Base-by-base conservation (phyloP, 2,113 vertebrate species). In the Mobula birostris region DNA sequence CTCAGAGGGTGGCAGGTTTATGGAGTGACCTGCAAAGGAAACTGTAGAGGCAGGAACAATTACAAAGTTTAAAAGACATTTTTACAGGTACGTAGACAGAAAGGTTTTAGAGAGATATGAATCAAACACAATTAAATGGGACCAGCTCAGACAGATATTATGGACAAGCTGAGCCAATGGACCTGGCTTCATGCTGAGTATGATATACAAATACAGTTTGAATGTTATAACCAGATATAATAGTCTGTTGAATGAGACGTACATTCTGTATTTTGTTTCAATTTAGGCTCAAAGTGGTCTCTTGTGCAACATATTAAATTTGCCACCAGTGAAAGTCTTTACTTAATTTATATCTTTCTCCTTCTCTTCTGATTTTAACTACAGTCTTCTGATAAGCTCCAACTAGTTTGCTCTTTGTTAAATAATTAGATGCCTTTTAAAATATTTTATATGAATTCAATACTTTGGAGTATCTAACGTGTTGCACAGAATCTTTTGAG, bases 381-480 rank as follows among this genome's bases (percentile, higher is more conserved):
- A 9, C 7, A 58, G 40, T 7, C 2, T 27, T 19, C 48, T 29
- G 56, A 27, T 56, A 87, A 87, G 83, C 24, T 87, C 83, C 58
- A 61, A 61, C 83, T 87, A 12, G 83, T 87, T 87, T 63, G 56
- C 83, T 61, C 27, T 85, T 85, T 63, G 58, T 15, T 27, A 29
- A 88, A 88, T 88, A 88, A 88, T 88, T 90, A n/a, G 61, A 12
- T 17, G 85, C 11, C 66, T 90, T 32, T 36, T 90, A 66, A 66
- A 90, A 90, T 90, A 90, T 90, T 66, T 66, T 17, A 68, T 90
- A 66, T 90, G 85, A 90, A 90, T 90, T 68, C 61, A 66, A 66
- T 90, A 66, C 15, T 17, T 90, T 66, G 12, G 61, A 7, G 40
- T 32, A 90, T 32, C 32, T 88, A 14, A 6, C 24, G 61, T 32